Conservation (phyloP, 2,888 invertebrate genomes). For the Thera obeliscata region DNA sequence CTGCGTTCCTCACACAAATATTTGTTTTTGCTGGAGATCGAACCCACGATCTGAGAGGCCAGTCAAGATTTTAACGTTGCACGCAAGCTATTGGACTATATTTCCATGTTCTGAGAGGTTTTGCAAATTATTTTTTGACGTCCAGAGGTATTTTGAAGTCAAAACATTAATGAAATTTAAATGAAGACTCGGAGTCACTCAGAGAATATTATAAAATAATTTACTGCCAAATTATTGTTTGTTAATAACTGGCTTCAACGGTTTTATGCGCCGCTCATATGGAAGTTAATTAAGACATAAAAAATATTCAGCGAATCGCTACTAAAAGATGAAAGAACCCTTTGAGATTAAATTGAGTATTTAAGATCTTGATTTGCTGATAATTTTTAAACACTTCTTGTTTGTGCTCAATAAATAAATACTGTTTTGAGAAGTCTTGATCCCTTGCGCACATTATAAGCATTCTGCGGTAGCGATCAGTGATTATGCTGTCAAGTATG, state of each 20-base stretch:
- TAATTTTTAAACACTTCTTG: conserved; percentile 16
- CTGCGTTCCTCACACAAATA: too few relatives aligned
- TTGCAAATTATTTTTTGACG: too few relatives aligned
- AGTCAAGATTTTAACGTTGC: too few relatives aligned
- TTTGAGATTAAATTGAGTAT: conserved; percentile 19
- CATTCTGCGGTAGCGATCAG: too few relatives aligned
- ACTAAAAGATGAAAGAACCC: conserved; percentile 35
- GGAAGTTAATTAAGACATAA: conserved; percentile 66
- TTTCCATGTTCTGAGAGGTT: too few relatives aligned
- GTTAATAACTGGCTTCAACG: conserved; percentile 54
- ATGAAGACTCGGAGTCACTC: conserved; percentile 36
- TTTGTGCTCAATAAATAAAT: neutral
- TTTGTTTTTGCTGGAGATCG: too few relatives aligned
- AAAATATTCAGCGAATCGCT: conserved; percentile 54
- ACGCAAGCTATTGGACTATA: too few relatives aligned
- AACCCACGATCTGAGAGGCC: too few relatives aligned
- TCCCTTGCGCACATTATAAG: too few relatives aligned
- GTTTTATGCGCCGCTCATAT: conserved; percentile 49
- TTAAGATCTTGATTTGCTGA: conserved; percentile 11
- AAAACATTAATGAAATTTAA: conserved; percentile 5
- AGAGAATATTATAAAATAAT: conserved; percentile 59
- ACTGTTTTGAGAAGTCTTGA: neutral
- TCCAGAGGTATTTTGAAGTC: neutral
- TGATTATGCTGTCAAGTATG: too few relatives aligned
- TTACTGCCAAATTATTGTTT: conserved; percentile 65